Evolutionary conservation across 1,140 invertebrate genomes (phyloP).

Genomic region (Heliconius hermathena): DNA sequence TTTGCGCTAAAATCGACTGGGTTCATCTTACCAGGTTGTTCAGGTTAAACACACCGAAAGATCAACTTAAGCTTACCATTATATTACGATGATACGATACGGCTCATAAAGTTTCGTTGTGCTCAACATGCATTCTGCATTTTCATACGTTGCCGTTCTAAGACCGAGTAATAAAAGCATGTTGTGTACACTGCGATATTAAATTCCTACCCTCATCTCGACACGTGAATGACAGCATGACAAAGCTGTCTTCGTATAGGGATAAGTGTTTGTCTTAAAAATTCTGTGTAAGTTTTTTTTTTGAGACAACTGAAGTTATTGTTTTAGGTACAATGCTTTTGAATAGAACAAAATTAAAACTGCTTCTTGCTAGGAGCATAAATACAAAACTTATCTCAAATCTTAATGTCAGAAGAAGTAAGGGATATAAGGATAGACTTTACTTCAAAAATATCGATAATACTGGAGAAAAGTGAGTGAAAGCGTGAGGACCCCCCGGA

Average conservation of each 20-base stretch:
- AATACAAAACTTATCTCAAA: no score
- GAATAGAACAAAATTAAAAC: no score
- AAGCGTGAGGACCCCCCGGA: no score
- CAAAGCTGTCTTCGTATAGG: slow-evolving; percentile 22
- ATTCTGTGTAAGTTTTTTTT: background rate
- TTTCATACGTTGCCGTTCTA: slow-evolving; percentile 22
- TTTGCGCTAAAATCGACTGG: background rate
- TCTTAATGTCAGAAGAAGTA: no score
- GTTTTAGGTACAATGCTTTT: background rate
- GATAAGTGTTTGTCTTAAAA: slow-evolving; percentile 6
- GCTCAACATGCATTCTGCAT: slow-evolving; percentile 24
- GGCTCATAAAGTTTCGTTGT: slow-evolving; percentile 8
- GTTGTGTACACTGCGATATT: slow-evolving; percentile 26
- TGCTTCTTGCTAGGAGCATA: no score
- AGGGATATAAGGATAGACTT: no score
- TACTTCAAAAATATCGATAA: no score
- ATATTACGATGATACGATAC: background rate
- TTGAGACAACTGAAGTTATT: background rate
- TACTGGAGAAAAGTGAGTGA: no score
- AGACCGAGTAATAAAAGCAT: slow-evolving; percentile 33
- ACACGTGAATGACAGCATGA: slow-evolving; percentile 30
- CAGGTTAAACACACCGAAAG: background rate
- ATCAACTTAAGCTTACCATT: background rate
- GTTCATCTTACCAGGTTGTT: background rate
- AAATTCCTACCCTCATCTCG: slow-evolving; percentile 29